Conservation (phyloP, 2,113 vertebrate species). For the Pedetes capensis region DNA sequence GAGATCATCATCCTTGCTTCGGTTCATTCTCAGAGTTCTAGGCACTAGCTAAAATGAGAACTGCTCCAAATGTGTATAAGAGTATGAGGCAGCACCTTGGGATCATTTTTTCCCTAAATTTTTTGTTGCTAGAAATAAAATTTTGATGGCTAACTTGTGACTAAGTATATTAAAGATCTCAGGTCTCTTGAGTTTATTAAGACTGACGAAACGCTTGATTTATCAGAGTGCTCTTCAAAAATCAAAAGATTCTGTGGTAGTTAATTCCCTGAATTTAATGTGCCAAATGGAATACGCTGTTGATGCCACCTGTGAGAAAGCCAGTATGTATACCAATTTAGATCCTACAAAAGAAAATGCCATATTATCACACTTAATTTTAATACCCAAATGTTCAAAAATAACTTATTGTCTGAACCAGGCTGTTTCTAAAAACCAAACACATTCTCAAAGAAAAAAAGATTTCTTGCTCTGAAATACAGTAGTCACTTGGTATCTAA, state of each 20-base stretch:
- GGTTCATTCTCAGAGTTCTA: neutral
- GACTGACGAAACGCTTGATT: neutral
- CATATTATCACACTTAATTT: neutral
- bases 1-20: neutral
- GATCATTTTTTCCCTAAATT: neutral
- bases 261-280: slow-evolving; percentile 25
- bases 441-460: neutral
- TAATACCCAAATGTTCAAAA: slow-evolving; percentile 9
- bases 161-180: neutral
- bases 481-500: neutral
- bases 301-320: neutral
- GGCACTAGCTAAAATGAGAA: neutral
- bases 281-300: neutral
- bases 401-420: neutral
- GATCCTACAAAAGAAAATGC: neutral
- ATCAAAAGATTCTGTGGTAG: neutral
- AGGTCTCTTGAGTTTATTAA: slow-evolving; percentile 26
- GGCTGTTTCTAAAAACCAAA: slow-evolving; percentile 14
- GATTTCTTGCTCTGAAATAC: neutral
- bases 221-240: slow-evolving; percentile 27
- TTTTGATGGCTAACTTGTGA: neutral
- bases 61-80: neutral
- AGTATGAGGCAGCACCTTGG: neutral
- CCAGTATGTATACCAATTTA: neutral
- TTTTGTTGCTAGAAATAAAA: neutral